These are phyloP conservation scores for Drosophila orosa DNA, from an alignment of 1,140 invertebrate genomes.

Conservation along the genomic window DNA sequence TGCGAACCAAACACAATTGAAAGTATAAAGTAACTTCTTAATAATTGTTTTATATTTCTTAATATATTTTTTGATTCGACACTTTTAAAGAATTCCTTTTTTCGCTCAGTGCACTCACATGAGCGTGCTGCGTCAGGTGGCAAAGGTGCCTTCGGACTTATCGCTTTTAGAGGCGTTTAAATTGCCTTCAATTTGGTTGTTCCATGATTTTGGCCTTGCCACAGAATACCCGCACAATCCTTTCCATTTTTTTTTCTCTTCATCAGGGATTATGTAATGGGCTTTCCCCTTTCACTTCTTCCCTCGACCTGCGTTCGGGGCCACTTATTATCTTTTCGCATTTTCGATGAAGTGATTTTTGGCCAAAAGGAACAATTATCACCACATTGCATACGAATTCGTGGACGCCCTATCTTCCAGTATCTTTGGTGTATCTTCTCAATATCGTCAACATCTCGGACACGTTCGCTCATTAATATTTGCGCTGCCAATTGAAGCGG, in stretches of 20 bases:
- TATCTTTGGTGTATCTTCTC: background rate
- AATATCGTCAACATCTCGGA: constrained; percentile 44
- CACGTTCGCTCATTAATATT: constrained; percentile 76
- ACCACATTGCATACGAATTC: constrained; percentile 37
- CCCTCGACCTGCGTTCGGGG: background rate
- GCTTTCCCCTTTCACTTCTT: constrained; percentile 27
- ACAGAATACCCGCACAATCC: constrained; percentile 11
- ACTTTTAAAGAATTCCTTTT: background rate
- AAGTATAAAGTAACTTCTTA: background rate
- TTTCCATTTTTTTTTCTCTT: background rate
- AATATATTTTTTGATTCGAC: background rate
- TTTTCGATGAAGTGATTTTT: constrained; percentile 51
- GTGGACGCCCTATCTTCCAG: constrained; percentile 9
- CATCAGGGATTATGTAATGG: constrained; percentile 1
- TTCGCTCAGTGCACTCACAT: constrained; percentile 5
- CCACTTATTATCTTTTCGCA: constrained; percentile 37
- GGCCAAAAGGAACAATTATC: constrained; percentile 53
- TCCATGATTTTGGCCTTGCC: constrained; percentile 30
- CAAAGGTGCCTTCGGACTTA: constrained; percentile 23
- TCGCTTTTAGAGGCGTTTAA: constrained; percentile 34
- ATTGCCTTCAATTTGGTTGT: constrained; percentile 32
- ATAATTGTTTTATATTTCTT: background rate
- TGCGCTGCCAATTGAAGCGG: constrained; percentile 70
- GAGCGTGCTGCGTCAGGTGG: constrained; percentile 35
- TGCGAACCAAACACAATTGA: too few relatives aligned